These are phyloP conservation scores for Pogonomyrmex californicus DNA, from an alignment of 1,140 invertebrate species.

Conservation along the genomic window DNA sequence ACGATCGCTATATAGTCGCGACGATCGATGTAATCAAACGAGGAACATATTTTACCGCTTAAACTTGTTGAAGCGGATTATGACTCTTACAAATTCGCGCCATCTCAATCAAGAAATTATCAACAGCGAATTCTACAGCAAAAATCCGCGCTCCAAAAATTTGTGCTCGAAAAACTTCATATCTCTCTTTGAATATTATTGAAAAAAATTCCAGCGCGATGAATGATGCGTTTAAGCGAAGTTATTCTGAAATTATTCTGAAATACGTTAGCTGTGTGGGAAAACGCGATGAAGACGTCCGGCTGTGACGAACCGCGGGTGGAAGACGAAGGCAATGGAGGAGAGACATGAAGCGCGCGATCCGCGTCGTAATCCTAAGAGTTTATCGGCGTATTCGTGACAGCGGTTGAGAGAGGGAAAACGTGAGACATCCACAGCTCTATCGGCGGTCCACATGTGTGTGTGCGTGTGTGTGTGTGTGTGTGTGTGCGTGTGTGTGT, in stretches of 20 bases:
- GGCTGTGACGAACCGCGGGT: background rate
- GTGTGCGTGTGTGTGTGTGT: background rate
- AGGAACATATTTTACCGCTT: background rate
- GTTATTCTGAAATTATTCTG: background rate
- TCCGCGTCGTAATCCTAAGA: slow-evolving; percentile 39
- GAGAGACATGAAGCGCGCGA: background rate
- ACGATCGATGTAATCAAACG: slow-evolving; percentile 1
- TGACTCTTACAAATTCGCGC: background rate
- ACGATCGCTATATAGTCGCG: background rate
- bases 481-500: no score
- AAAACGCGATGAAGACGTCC: slow-evolving; percentile 43
- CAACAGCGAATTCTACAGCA: background rate
- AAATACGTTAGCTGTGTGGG: slow-evolving; percentile 17
- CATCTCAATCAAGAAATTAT: background rate
- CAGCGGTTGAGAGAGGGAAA: background rate
- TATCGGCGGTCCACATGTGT: slow-evolving; percentile 20
- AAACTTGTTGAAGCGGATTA: slow-evolving; percentile 17
- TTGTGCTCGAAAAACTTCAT: background rate
- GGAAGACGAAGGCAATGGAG: background rate
- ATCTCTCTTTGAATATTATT: background rate
- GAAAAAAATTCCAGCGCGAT: background rate
- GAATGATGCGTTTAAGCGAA: background rate
- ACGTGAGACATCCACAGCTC: slow-evolving; percentile 6
- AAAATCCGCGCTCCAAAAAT: background rate
- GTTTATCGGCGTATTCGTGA: slow-evolving; percentile 58